phyloP scores from a whole-genome alignment of 1,140 invertebrate species.

The Trachymyrmex septentrionalis region DNA sequence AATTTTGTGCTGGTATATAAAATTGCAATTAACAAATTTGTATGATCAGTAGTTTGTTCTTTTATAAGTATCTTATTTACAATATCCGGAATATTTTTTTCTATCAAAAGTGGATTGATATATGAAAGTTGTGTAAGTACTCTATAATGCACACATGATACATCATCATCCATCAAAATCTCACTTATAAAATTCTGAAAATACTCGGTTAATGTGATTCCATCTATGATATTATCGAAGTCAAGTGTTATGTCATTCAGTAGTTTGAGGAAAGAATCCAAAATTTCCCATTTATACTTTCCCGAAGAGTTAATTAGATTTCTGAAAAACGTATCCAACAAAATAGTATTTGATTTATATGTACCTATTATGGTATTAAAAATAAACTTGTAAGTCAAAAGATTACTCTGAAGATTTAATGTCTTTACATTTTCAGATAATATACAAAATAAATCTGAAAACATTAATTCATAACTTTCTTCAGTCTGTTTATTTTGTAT shows the following conservation, averaged over 20 bases:
- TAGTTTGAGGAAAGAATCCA: constrained; percentile 68
- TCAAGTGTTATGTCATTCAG: constrained; percentile 74
- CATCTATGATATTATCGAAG: constrained; percentile 78
- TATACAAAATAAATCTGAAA: constrained; percentile 67
- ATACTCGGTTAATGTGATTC: constrained; percentile 73
- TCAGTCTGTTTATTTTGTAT: constrained; percentile 40
- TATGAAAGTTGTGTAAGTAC: constrained; percentile 74
- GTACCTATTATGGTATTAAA: constrained; percentile 64
- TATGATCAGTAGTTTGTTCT: constrained; percentile 64
- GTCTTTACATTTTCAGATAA: constrained; percentile 62
- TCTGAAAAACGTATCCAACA: constrained; percentile 78
- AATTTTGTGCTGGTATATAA: constrained; percentile 68
- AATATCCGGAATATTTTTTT: constrained; percentile 75
- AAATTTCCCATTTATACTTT: constrained; percentile 70
- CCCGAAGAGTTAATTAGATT: constrained; percentile 74
- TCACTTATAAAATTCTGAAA: constrained; percentile 76
- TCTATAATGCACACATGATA: constrained; percentile 72
- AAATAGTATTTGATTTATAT: constrained; percentile 68
- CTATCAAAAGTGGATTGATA: constrained; percentile 82
- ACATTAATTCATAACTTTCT: constrained; percentile 32
- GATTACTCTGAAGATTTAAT: constrained; percentile 58
- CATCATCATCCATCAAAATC: constrained; percentile 67
- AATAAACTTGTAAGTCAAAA: constrained; percentile 66
- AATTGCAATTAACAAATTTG: constrained; percentile 74
- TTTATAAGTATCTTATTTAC: constrained; percentile 75